Evolutionary conservation across 2,113 vertebrate genomes (phyloP).

Genomic region (Tenrec ecaudatus): DNA sequence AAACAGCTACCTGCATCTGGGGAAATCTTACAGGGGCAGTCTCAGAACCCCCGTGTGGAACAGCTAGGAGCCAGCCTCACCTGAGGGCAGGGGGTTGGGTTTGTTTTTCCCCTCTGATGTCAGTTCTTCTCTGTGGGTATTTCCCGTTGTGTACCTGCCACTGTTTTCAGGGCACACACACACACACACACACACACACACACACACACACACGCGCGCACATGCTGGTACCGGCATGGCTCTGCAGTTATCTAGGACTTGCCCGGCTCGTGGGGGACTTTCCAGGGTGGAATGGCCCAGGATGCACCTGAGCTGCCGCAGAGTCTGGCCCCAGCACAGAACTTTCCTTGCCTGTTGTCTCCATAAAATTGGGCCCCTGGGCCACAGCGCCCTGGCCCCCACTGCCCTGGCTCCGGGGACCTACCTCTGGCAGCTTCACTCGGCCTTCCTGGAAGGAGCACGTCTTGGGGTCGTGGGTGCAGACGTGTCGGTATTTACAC

Average conservation of each 20-base stretch:
- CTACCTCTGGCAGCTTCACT: conserved; percentile 96
- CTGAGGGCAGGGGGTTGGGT: neutral
- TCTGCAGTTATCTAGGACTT: neutral
- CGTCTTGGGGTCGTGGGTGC: conserved; percentile 96
- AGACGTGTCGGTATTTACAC: conserved; percentile 98
- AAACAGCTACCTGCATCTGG: neutral
- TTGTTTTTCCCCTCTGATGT: neutral
- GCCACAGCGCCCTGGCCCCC: neutral
- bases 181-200: neutral
- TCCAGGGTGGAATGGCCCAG: neutral
- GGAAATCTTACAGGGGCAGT: neutral
- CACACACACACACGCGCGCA: too few relatives aligned
- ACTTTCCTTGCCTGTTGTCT: neutral
- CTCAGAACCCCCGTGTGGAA: neutral
- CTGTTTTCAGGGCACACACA: neutral
- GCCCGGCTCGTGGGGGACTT: neutral
- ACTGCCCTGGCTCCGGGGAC: neutral
- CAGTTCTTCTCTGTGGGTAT: neutral
- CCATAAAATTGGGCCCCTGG: neutral
- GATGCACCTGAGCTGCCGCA: neutral
- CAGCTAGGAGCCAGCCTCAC: fast-evolving
- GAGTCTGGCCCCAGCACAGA: neutral
- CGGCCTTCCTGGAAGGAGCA: conserved; percentile 98
- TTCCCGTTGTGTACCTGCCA: neutral
- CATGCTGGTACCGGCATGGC: too few relatives aligned